These are phyloP conservation scores for Calosoma granatense DNA, from an alignment of 1,140 invertebrate genomes.

Conservation along the genomic window DNA sequence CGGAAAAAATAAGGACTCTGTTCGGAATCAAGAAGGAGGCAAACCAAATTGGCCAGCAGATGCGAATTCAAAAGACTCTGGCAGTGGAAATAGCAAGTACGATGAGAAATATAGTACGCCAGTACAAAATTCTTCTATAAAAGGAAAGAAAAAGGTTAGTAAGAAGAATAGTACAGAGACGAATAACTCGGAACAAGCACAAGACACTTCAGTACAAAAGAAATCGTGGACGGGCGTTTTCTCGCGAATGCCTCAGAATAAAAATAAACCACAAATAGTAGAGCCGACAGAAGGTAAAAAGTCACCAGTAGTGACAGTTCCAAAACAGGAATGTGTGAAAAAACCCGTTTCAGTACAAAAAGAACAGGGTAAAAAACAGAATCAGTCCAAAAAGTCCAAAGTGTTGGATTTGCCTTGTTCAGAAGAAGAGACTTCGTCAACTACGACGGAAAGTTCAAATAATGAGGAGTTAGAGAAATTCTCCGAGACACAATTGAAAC, in stretches of 20 bases:
- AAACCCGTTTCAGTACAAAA: constrained; percentile 9
- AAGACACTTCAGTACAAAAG: not conserved
- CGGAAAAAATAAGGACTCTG: not conserved
- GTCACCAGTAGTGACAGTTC: constrained; percentile 13
- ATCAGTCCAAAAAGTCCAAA: constrained; percentile 16
- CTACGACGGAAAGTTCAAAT: constrained; percentile 53
- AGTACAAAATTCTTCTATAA: constrained; percentile 28
- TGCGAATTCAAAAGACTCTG: not conserved
- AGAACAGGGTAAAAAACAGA: constrained; percentile 14
- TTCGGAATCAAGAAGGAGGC: not conserved
- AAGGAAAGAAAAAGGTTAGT: constrained; percentile 29
- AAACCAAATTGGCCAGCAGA: not conserved
- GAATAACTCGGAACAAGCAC: not conserved
- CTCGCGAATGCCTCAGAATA: not conserved
- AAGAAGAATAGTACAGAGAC: constrained; percentile 21
- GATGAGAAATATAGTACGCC: not conserved
- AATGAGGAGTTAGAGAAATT: constrained; percentile 28
- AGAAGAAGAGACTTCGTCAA: constrained; percentile 61
- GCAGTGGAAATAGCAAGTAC: not conserved
- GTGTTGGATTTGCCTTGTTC: constrained; percentile 31
- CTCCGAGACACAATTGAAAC: constrained; percentile 28
- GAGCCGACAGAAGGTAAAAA: constrained; percentile 12
- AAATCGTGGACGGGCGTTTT: not conserved
- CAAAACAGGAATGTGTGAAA: constrained; percentile 8
- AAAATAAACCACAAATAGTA: constrained; percentile 11